These are phyloP conservation scores for Delphinapterus leucas DNA, from an alignment of 2,113 vertebrate genomes.

Conservation along the genomic window DNA sequence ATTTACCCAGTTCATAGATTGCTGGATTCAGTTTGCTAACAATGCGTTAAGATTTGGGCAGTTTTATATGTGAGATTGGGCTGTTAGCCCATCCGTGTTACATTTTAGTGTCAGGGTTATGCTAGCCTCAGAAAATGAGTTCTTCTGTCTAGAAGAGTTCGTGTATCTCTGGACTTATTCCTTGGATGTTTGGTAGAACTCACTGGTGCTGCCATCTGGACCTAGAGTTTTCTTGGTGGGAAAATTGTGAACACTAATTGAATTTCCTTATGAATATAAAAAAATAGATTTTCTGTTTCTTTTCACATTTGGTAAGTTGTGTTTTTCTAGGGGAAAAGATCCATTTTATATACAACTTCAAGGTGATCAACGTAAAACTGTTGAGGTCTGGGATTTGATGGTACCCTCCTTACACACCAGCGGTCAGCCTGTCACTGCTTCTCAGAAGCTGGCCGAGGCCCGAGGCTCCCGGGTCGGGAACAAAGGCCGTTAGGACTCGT, in stretches of 20 bases:
- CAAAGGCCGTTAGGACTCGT: accelerated
- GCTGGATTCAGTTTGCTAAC: neutral
- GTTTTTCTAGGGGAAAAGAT: neutral
- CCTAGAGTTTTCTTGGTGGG: neutral
- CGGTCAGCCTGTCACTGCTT: neutral
- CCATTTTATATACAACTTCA: neutral
- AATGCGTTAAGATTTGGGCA: neutral
- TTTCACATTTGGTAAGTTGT: neutral
- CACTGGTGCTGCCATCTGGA: neutral
- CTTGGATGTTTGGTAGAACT: neutral
- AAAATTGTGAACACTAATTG: neutral
- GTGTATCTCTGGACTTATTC: accelerated
- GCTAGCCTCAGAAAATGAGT: accelerated
- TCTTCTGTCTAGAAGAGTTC: neutral
- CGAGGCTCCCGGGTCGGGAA: neutral
- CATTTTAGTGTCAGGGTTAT: accelerated
- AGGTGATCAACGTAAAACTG: neutral
- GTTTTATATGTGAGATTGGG: neutral
- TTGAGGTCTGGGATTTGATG: neutral
- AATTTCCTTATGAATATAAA: neutral
- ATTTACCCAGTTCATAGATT: neutral
- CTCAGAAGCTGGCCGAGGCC: neutral
- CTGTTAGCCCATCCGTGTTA: neutral
- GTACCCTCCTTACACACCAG: neutral
- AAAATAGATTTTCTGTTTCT: neutral